Evolutionary conservation across 2,797 vertebrate genomes (phyloP), one percentile per base, ranked within the genome.

Genomic region (Cyclopterus lumpus): DNA sequence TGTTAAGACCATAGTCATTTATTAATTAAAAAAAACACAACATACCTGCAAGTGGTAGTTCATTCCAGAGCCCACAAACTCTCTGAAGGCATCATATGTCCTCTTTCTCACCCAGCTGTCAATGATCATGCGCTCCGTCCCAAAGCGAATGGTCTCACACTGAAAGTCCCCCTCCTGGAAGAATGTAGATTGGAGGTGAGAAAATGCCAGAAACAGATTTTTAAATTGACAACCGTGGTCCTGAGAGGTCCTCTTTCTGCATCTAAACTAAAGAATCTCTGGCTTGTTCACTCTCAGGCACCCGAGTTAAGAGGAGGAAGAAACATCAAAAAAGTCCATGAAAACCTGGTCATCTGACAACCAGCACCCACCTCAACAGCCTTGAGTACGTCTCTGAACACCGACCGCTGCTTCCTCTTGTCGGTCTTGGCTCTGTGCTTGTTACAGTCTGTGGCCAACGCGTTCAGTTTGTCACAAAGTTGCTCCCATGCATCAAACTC

Each of bases 41-140:
- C 11, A 15, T 89, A 99, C 98, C 96, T 99, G 97, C 59, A 99
- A 93, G 85, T 99, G 98, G 90, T 97, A 98, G 30, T 99, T 97
- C 96, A 99, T 97, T 8, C 98, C 98, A 0, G 97, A 97, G 26
- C 97, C 98, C 68, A 99, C 96, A 46, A 99, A 93, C 88, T 99
- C 97, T 80, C 97, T 96, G 91, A 99, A 99, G 2, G 95, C 93
- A n/a, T 98, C 96, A 0, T 99, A 99, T 0, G 95, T 99, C 75
- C 97, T 96, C 82, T 99, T 98, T 84, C 96, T 96, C 77, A 97
- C 96, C 98, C 98, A 99, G 92, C 96, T 97, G 89, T 99, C 97
- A 60, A 99, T 97, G 78, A 95, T 95, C 97, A 99, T 98, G 63
- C 97, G 96, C 88, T 99, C 98, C 0, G 97, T 96, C 71, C 97